These are phyloP conservation scores for Glossophaga mutica DNA, from an alignment of 2,797 vertebrate species.

Conservation along the genomic window DNA sequence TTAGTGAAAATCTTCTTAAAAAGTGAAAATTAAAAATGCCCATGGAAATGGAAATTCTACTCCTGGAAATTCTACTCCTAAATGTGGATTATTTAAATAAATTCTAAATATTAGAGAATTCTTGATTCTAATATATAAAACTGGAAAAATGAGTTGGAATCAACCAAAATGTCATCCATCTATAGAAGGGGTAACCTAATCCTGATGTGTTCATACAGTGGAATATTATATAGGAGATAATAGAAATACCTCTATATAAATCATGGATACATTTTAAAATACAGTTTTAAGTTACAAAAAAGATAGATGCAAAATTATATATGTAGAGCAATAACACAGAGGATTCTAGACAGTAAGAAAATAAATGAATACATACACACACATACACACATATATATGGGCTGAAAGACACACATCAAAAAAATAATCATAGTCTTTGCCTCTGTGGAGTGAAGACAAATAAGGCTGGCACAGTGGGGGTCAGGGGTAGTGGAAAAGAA, in stretches of 20 bases:
- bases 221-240: not conserved
- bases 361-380: not conserved
- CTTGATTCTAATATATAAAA: not conserved
- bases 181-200: not conserved
- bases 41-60: not conserved
- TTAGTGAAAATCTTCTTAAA: not conserved
- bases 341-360: not conserved
- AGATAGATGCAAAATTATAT: not conserved
- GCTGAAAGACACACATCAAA: not conserved
- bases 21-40: not conserved
- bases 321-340: not conserved
- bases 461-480: not conserved
- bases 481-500: not conserved
- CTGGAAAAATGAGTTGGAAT: not conserved
- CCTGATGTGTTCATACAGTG: not conserved
- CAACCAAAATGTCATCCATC: not conserved
- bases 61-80: conserved; percentile 18
- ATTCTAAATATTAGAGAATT: not conserved
- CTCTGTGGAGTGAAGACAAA: not conserved
- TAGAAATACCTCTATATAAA: not conserved
- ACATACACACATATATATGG: not conserved
- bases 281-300: not conserved
- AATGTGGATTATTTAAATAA: not conserved
- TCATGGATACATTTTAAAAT: not conserved
- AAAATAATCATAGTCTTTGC: not conserved